These are phyloP conservation scores for Strigamia maritima DNA, from an alignment of 2,888 invertebrate species.

Conservation along the genomic window DNA sequence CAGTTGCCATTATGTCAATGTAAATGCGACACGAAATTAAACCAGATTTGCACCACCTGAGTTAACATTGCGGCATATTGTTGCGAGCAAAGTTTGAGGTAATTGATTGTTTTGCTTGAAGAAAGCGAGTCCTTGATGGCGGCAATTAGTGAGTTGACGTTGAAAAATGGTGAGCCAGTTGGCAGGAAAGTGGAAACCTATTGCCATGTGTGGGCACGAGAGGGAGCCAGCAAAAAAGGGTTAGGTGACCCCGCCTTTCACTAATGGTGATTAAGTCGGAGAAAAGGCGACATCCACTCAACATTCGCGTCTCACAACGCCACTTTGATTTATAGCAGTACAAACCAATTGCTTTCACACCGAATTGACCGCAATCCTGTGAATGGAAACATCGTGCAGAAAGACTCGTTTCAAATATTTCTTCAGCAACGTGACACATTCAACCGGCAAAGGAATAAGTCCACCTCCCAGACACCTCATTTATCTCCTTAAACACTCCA, in stretches of 20 bases:
- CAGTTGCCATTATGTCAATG: not conserved
- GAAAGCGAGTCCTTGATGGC: not conserved
- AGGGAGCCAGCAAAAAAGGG: not conserved
- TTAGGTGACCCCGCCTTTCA: not conserved
- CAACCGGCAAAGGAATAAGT: not conserved
- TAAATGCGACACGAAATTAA: conserved; percentile 15
- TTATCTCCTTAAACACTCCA: not conserved
- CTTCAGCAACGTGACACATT: not conserved
- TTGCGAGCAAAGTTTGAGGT: not conserved
- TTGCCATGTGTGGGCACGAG: not conserved
- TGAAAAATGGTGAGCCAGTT: conserved; percentile 13
- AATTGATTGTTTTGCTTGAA: conserved; percentile 13
- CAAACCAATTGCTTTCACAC: conserved; percentile 19
- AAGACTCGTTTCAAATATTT: not conserved
- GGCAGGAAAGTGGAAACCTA: not conserved
- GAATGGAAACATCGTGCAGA: conserved; percentile 2
- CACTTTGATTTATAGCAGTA: conserved; percentile 4
- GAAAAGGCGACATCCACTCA: conserved; percentile 20
- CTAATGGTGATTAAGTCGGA: conserved; percentile 15
- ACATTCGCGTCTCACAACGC: not conserved
- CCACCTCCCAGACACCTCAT: not conserved
- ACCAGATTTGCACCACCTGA: not conserved
- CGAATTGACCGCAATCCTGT: not conserved
- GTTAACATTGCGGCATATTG: not conserved
- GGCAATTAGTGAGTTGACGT: conserved; percentile 19